These are phyloP conservation scores for Pandemis corylana DNA, from an alignment of 2,888 invertebrate species.

Conservation along the genomic window DNA sequence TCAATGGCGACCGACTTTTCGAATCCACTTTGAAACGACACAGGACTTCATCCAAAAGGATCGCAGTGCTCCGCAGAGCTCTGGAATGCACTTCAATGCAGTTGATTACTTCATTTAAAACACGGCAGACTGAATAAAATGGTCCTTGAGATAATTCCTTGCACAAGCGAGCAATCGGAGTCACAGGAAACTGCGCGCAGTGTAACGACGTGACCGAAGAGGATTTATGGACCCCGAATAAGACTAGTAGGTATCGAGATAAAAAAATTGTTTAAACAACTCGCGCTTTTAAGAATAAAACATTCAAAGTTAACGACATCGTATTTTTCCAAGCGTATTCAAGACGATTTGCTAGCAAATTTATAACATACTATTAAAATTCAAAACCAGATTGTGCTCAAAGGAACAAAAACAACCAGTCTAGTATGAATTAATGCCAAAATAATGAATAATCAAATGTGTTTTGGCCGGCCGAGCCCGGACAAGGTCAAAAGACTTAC, in stretches of 20 bases:
- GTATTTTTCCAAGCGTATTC: conserved; percentile 23
- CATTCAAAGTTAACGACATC: not conserved
- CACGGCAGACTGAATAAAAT: conserved; percentile 43
- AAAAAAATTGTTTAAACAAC: not conserved
- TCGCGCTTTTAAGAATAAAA: not conserved
- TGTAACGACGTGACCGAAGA: conserved; percentile 12
- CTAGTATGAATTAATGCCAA: conserved; percentile 60
- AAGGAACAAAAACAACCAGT: conserved; percentile 49
- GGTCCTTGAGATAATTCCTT: conserved; percentile 43
- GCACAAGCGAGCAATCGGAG: conserved; percentile 36
- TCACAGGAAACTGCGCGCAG: conserved; percentile 29
- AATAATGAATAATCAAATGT: conserved; percentile 68
- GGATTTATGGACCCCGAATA: not conserved
- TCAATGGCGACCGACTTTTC: conserved; percentile 22
- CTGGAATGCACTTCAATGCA: conserved; percentile 30
- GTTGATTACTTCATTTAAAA: conserved; percentile 45
- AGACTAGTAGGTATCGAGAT: not conserved
- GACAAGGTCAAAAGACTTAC: conserved; percentile 58
- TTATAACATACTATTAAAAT: conserved; percentile 44
- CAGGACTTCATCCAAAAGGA: conserved; percentile 36
- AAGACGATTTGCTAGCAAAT: conserved; percentile 21
- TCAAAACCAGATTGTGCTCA: conserved; percentile 45
- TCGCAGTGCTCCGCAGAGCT: conserved; percentile 30
- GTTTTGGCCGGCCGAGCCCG: conserved; percentile 54
- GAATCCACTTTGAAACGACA: conserved; percentile 24